Conservation (phyloP, 2,797 vertebrate genomes). For the Limnodromus scolopaceus region DNA sequence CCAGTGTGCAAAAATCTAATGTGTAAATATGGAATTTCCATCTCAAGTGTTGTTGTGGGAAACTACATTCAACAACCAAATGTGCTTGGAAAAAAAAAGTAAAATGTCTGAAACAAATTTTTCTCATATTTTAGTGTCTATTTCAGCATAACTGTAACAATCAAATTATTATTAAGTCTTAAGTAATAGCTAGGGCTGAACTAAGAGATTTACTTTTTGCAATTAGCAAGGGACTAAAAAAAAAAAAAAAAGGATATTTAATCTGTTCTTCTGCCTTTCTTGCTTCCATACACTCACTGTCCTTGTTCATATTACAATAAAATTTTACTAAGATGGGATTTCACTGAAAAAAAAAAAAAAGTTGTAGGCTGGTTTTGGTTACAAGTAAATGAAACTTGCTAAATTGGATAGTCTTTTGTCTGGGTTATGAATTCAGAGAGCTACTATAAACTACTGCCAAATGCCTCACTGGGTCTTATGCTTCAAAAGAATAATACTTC, state of each 20-base stretch:
- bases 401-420: background rate
- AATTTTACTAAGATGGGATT: background rate
- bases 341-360: background rate
- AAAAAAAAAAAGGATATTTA: background rate
- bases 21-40: background rate
- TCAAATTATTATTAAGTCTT: background rate
- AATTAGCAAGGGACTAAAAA: background rate
- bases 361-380: background rate
- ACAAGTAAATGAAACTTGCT: background rate
- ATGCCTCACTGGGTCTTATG: background rate
- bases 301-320: background rate
- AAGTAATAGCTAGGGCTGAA: background rate
- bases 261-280: background rate
- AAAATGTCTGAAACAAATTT: background rate
- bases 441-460: background rate
- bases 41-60: background rate
- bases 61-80: background rate
- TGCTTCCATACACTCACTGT: background rate
- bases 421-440: background rate
- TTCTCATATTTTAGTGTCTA: background rate
- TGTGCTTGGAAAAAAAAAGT: background rate
- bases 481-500: background rate
- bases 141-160: background rate
- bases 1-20: background rate
- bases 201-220: background rate